Percentiles rank a stretch among this genome's conserved stretches.
Conservation (phyloP, 2,888 invertebrate species). For the Chrysodeixis includens region DNA sequence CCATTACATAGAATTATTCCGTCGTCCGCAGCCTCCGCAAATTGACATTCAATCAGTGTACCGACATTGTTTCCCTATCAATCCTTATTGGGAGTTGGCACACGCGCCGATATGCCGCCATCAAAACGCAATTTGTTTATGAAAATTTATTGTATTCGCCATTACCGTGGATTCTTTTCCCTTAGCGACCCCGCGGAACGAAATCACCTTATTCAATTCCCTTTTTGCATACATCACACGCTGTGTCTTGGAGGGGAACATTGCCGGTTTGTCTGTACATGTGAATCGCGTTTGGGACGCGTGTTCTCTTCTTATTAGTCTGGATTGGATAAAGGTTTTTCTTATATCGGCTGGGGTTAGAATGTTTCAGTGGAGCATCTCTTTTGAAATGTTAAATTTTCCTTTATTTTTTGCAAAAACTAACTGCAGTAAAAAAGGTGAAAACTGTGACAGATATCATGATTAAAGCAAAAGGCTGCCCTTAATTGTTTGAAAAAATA, state of each 20-base stretch:
- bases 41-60: constrained; percentile 89
- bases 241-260: constrained; percentile 82
- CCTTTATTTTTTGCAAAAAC: not conserved
- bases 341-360: constrained; percentile 71
- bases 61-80: constrained; percentile 88
- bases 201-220: constrained; percentile 90
- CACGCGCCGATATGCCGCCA: constrained; percentile 85
- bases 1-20: constrained; percentile 81
- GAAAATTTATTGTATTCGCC: constrained; percentile 90
- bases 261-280: constrained; percentile 85
- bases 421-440: not conserved
- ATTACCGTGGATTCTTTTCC: constrained; percentile 89
- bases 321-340: constrained; percentile 84
- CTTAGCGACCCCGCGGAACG: constrained; percentile 85
- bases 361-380: constrained; percentile 45
- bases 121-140: constrained; percentile 90
- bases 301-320: constrained; percentile 87
- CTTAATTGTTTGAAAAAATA: not conserved
- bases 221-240: constrained; percentile 89
- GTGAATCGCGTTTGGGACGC: constrained; percentile 87
- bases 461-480: not conserved
- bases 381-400: constrained; percentile 12
- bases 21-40: constrained; percentile 72
- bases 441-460: not conserved
- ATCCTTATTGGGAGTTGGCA: constrained; percentile 86